Base-by-base conservation (phyloP, 2,888 invertebrate genomes). In the Cotesia congregata region DNA sequence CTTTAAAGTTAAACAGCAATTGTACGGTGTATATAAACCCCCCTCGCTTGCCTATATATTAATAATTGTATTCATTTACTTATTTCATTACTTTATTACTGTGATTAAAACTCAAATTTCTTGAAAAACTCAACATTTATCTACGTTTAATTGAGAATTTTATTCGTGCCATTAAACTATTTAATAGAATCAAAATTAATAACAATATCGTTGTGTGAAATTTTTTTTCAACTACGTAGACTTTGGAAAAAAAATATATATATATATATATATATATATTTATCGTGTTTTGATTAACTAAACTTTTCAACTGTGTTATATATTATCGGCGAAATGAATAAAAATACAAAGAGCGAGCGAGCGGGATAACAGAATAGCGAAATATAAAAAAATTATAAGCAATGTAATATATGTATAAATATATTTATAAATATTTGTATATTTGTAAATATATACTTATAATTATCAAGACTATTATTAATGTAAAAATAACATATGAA, bases 391-490 rank as follows among this genome's bases (percentile, higher is more conserved):
- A 68, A 68, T 40, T 72, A 62, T 62, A 72, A 72, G 65, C 72
- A 72, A 12, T 72, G 17, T 50, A 62, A 62, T 39, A 12, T 38
- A 30, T 67, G 6, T 67, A 30, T 30, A 4, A 30, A 71, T 77
- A 71, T 75, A 75, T 72, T 75, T 80, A 80, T 76, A 80, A 79
- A 78, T 72, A 78, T 78, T 80, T 76, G 76, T 81, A 82, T 83
- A 81, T 83, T 79, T 82, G 79, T 81, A 82, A 79, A 86, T 86
- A 85, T 85, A 78, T 77, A 76, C 81, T 83, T 82, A 76, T 65
- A 50, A 50, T 50, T 50, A 50, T 50, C 12, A 30, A 30, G 3
- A 30, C 30, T 30, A 30, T 30, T 30, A 30, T 9, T n/a, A 60
- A 7, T 62, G 9, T 68, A n/a, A 41, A 64, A 74, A 61, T 61